Evolutionary conservation across 2,888 invertebrate species (phyloP).

Genomic region (Chymomyza amoena): DNA sequence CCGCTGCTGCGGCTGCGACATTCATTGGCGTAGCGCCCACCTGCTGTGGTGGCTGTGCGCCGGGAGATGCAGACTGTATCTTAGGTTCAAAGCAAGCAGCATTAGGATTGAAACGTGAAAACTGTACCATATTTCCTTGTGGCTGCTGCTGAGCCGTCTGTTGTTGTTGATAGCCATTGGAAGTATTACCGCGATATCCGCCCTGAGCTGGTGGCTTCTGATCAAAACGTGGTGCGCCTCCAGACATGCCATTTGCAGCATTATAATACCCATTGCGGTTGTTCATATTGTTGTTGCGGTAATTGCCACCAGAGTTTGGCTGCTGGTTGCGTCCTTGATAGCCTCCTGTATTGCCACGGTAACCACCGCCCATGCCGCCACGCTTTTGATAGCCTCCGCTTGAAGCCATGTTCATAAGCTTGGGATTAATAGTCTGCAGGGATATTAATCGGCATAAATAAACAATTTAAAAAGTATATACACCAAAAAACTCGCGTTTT

Average conservation of each 20-base stretch:
- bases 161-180: conserved; percentile 42
- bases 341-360: conserved; percentile 51
- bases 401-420: conserved; percentile 86
- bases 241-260: conserved; percentile 28
- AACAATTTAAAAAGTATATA: not conserved
- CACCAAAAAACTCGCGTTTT: no score
- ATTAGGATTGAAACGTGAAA: conserved; percentile 67
- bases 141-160: conserved; percentile 40
- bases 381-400: conserved; percentile 71
- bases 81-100: conserved; percentile 64
- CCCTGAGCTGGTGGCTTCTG: conserved; percentile 44
- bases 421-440: conserved; percentile 88
- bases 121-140: conserved; percentile 41
- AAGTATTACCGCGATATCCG: conserved; percentile 47
- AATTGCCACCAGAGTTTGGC: conserved; percentile 47
- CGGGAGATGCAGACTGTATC: conserved; percentile 35
- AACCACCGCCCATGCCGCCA: conserved; percentile 60
- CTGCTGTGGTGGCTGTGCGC: conserved; percentile 32
- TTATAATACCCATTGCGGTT: conserved; percentile 41
- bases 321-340: conserved; percentile 68
- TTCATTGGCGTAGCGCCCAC: conserved; percentile 41
- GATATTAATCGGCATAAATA: not conserved
- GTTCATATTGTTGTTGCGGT: conserved; percentile 48
- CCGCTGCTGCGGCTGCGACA: conserved; percentile 36
- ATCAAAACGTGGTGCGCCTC: conserved; percentile 40